Evolutionary conservation across 2,797 vertebrate genomes (phyloP).

Genomic region (Brachyrhaphis roseni): DNA sequence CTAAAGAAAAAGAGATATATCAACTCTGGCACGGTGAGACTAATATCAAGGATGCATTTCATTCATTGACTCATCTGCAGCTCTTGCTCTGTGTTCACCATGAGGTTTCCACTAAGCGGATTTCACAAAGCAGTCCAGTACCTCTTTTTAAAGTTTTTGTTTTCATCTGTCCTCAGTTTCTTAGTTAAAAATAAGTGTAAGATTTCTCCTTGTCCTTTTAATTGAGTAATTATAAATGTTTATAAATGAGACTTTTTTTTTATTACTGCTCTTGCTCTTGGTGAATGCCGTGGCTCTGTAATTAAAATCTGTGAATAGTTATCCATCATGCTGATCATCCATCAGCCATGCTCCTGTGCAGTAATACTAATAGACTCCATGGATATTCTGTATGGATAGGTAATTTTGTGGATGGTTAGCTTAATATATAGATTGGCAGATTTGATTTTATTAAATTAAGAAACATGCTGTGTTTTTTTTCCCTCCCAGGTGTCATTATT

Average conservation of each 20-base stretch:
- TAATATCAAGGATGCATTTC: slow-evolving; percentile 45
- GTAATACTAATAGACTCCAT: slow-evolving; percentile 51
- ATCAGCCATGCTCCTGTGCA: slow-evolving; percentile 32
- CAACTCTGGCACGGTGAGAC: slow-evolving; percentile 94
- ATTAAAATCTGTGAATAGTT: slow-evolving; percentile 69
- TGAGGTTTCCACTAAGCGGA: slow-evolving; percentile 34
- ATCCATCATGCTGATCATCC: slow-evolving; percentile 63
- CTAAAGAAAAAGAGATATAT: slow-evolving; percentile 96
- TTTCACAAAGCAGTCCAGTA: slow-evolving; percentile 27
- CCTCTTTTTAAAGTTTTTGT: slow-evolving; percentile 38
- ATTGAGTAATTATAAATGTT: slow-evolving; percentile 49
- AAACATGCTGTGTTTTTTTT: slow-evolving; percentile 31
- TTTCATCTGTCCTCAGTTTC: slow-evolving; percentile 14
- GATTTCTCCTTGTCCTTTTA: slow-evolving; percentile 19
- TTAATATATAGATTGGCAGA: slow-evolving; percentile 43
- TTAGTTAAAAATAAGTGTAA: slow-evolving; percentile 26
- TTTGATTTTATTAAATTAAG: slow-evolving; percentile 40
- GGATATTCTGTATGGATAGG: slow-evolving; percentile 34
- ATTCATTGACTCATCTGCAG: slow-evolving; percentile 15
- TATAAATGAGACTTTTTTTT: slow-evolving; percentile 52
- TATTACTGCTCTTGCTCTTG: slow-evolving; percentile 35
- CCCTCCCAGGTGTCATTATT: slow-evolving; percentile 88
- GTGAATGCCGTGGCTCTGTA: slow-evolving; percentile 39
- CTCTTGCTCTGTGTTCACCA: slow-evolving; percentile 30
- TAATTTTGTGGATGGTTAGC: slow-evolving; percentile 53